Percentiles rank a stretch among this genome's conserved stretches.
These are phyloP conservation scores for Clarias pachynema DNA, from an alignment of 2,797 vertebrate genomes.

Conservation along the genomic window DNA sequence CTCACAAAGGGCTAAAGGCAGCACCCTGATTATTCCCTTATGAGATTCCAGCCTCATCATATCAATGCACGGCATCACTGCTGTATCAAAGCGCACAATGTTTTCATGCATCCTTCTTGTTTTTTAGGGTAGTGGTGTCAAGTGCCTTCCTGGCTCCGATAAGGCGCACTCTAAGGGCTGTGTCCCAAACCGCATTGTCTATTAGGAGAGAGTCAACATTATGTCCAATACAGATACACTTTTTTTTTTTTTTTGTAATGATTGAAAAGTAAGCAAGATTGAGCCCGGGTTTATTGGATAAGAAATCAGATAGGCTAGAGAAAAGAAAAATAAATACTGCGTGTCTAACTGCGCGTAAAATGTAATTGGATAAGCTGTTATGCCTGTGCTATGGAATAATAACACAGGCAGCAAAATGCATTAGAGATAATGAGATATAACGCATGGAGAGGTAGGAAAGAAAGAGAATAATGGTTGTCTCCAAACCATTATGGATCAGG, in stretches of 20 bases:
- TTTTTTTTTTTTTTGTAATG: neutral
- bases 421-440: neutral
- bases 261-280: no score
- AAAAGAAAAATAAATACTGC: neutral
- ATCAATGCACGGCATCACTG: neutral
- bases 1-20: neutral
- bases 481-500: neutral
- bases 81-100: neutral
- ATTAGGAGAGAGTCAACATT: neutral
- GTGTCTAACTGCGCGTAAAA: neutral
- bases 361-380: neutral
- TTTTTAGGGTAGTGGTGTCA: neutral
- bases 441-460: no score
- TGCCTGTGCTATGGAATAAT: neutral
- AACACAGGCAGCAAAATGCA: neutral
- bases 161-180: conserved; percentile 19
- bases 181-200: conserved; percentile 21
- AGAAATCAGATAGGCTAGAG: neutral
- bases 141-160: conserved; percentile 11
- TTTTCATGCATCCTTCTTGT: neutral
- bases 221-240: neutral
- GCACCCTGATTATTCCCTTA: neutral
- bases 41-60: neutral
- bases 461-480: neutral
- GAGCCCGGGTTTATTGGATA: no score